Evolutionary conservation across 2,888 invertebrate genomes (phyloP), one percentile per base, ranked within the genome.

Genomic region (Strigamia maritima): DNA sequence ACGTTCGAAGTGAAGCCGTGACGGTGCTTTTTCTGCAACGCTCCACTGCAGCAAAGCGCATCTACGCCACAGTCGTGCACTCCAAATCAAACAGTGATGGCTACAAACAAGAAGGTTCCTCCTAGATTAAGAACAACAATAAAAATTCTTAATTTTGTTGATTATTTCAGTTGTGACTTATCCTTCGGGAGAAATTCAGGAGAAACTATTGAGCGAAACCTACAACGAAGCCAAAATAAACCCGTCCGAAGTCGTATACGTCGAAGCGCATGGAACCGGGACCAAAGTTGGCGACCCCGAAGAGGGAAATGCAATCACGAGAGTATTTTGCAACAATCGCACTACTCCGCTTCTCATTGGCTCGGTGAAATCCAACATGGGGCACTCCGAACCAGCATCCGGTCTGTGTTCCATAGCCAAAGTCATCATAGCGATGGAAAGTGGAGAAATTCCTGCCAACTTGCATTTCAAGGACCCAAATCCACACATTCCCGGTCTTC

Each of bases 201-300:
- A 90, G 88, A 82, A 84, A 38, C 85, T 91, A 24, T 84, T 90
- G 60, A 83, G 86, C 70, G 95, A 97, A 86, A 92, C 96, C 0
- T 98, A 98, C 87, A 88, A 88, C 8, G 95, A 96, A 87, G 91
- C 91, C 54, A 90, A 91, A 0, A 86, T 99, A 78, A 91, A 93
- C 83, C 98, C 98, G 6, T 86, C 88, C 77, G 92, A 93, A 79
- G 94, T 99, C 0, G 89, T 88, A 2, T 99, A 98, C 86, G 93
- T 99, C 1, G 99, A 99, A 87, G 97, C 98, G 78, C 99, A 99
- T 87, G 98, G 98, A 79, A 99, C 98, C 24, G 99, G 98, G 80
- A 99, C 98, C 10, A 97, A 97, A 89, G 93, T 92, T 65, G 97
- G 98, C n/a, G 99, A 99, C 88, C 98, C 98, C 0, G 95, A 98